A percentile compares a stretch with the other conserved stretches of the same genome.
Conservation (phyloP, 2,888 invertebrate species). For the Leptinotarsa juncta region DNA sequence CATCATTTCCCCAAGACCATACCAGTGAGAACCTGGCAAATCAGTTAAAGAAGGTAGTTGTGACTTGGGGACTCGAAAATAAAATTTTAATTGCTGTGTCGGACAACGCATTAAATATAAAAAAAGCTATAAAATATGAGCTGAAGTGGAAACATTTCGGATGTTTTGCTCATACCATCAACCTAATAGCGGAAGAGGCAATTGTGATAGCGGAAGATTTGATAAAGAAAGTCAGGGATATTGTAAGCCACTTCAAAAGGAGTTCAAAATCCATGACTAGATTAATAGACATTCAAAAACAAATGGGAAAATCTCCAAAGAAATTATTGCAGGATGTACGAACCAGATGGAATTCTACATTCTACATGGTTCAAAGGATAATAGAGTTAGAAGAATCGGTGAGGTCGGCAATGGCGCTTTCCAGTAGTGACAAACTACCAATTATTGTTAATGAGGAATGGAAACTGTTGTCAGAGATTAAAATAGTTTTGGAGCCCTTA, state of each 20-base stretch:
- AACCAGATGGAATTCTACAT: slow-evolving; percentile 49
- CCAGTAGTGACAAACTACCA: slow-evolving; percentile 29
- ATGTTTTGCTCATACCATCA: slow-evolving; percentile 49
- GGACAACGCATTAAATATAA: slow-evolving; percentile 50
- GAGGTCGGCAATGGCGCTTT: slow-evolving; percentile 41
- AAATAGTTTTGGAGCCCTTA: slow-evolving; percentile 45
- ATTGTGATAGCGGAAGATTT: background rate
- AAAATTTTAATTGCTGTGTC: slow-evolving; percentile 44
- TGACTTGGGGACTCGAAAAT: slow-evolving; percentile 48
- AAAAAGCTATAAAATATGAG: slow-evolving; percentile 40
- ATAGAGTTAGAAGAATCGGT: slow-evolving; percentile 39
- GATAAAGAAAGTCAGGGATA: slow-evolving; percentile 16
- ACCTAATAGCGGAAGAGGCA: slow-evolving; percentile 35
- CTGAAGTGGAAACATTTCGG: slow-evolving; percentile 45
- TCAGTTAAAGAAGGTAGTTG: slow-evolving; percentile 39
- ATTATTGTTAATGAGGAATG: slow-evolving; percentile 44
- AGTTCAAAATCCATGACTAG: slow-evolving; percentile 39
- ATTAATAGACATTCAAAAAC: slow-evolving; percentile 31
- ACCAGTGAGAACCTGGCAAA: slow-evolving; percentile 50
- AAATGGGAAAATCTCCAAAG: slow-evolving; percentile 28
- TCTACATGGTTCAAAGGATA: slow-evolving; percentile 47
- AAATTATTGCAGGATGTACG: slow-evolving; percentile 42
- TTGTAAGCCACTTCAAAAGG: slow-evolving; percentile 46
- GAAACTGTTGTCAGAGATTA: slow-evolving; percentile 39
- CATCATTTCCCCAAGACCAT: slow-evolving; percentile 40